phyloP scores from a whole-genome alignment of 2,797 vertebrate genomes.

The Mus minutoides region DNA sequence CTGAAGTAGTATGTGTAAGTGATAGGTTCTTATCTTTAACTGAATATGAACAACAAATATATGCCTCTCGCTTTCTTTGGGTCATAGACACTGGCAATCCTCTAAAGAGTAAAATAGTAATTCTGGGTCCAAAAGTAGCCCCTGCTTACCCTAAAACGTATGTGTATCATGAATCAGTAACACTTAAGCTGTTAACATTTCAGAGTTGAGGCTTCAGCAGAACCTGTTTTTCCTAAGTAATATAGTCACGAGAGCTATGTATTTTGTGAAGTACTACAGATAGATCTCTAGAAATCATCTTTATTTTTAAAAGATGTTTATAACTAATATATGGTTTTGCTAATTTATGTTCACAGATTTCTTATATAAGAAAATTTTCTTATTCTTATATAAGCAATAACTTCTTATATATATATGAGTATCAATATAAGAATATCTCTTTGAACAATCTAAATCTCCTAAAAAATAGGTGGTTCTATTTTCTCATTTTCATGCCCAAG shows the following conservation, averaged over 20 bases:
- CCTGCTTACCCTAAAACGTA: neutral
- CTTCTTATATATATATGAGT: neutral
- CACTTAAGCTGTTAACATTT: neutral
- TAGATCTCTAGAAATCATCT: neutral
- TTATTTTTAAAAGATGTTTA: neutral
- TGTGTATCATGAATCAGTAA: neutral
- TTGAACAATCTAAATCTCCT: conserved; percentile 15
- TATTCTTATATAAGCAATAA: neutral
- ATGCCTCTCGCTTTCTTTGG: neutral
- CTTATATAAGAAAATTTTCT: neutral
- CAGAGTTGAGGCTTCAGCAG: neutral
- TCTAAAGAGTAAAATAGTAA: neutral
- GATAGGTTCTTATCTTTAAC: neutral
- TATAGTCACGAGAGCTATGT: neutral
- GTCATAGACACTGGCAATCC: neutral
- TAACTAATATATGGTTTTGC: neutral
- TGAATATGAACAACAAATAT: neutral
- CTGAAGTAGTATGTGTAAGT: neutral
- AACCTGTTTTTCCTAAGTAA: neutral
- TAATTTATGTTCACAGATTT: neutral
- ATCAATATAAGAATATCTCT: neutral
- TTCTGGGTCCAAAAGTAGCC: neutral
- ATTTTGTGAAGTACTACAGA: neutral
- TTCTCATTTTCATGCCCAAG: neutral
- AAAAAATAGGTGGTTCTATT: neutral